Evolutionary conservation across 2,113 vertebrate species (phyloP), one percentile per base, ranked within the genome.

Genomic region (Chelonoidis abingdonii): DNA sequence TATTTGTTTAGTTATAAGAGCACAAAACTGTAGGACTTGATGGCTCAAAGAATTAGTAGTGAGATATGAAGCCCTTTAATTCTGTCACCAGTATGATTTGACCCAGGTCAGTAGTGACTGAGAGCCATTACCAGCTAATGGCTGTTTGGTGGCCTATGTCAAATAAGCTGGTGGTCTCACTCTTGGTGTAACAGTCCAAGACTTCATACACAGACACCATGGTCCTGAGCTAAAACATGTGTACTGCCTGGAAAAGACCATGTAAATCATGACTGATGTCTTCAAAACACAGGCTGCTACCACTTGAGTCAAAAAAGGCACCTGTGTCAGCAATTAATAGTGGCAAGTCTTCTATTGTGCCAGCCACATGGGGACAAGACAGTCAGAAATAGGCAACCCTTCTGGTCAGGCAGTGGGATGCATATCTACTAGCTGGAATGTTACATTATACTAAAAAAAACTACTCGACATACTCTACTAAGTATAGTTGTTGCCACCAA

Each of bases 21-120:
- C 69, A 87, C 69, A 49, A 38, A 35, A 75, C 2, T 6, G 89
- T 91, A 56, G 50, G 49, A 87, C 84, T 69, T 24, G 84, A 65
- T 59, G 89, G 47, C 84, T 92, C 59, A 79, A 56, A 92, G 62
- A 49, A 78, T 80, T 84, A 19, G 80, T 83, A 93, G 86, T 95
- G 95, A 95, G 96, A 95, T 92, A 88, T 17, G 83, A 87, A 94
- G 89, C 87, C 93, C 89, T 95, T 93, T 95, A 52, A 80, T 96
- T 94, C 92, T 84, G 95, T 97, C 95, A 97, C 52, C 90, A 89
- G 93, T 92, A 93, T 96, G 96, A 95, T 97, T 94, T 97, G 95
- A 96, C 95, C 95, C 95, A 96, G 49, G 56, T 90, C 86, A 50
- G 85, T 86, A 92, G 87, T 80, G 93, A 88, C 0, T 0, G 5